Evolutionary conservation across 2,113 vertebrate species (phyloP), one percentile per base, ranked within the genome.

Genomic region (Tragelaphus strepsiceros): DNA sequence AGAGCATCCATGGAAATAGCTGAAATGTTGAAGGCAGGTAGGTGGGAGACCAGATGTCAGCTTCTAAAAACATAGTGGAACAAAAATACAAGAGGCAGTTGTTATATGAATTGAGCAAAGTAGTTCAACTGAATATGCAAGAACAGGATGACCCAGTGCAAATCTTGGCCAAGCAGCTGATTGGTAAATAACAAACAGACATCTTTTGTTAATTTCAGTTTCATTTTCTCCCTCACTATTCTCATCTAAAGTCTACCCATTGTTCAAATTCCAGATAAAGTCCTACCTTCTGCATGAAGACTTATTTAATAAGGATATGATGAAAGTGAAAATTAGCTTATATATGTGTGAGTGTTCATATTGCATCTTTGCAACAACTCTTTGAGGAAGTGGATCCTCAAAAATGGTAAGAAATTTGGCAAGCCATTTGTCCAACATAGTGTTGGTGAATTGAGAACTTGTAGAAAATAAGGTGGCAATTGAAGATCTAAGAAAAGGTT

Each of bases 1-100:
- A 97, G 86, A 97, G 89, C 93, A 96, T 92, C 59, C 95, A 91
- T 96, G 83, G 67, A 98, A 98, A 98, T 96, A 96, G 85, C 77
- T 94, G 67, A 80, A 94, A 94, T 91, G 51, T 92, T 96, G 78
- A 88, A 92, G n/a, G 92, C 62, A 94, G 77, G 89, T 93, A 96
- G 95, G 96, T 97, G 94, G 96, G 32, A 53, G 86, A 97, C 54
- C 91, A 98, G 93, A 96, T 98, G 92, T 56, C 61, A 97, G 46
- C 67, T 97, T 97, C 95, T 98, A 94, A 98, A 97, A 97, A 90
- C 89, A 93, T 89, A 91, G 53, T 94, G 46, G 51, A 84, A 89
- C 89, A 64, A 97, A 96, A 96, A n/a, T 53, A 95, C 46, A 93
- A 83, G 71, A 93, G 56, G 6, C 56, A 91, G 46, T 87, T 71